A percentile compares a stretch with the other conserved stretches of the same genome.
Evolutionary conservation across 2,888 invertebrate species (phyloP).

Genomic region (Nematopogon swammerdamellus): DNA sequence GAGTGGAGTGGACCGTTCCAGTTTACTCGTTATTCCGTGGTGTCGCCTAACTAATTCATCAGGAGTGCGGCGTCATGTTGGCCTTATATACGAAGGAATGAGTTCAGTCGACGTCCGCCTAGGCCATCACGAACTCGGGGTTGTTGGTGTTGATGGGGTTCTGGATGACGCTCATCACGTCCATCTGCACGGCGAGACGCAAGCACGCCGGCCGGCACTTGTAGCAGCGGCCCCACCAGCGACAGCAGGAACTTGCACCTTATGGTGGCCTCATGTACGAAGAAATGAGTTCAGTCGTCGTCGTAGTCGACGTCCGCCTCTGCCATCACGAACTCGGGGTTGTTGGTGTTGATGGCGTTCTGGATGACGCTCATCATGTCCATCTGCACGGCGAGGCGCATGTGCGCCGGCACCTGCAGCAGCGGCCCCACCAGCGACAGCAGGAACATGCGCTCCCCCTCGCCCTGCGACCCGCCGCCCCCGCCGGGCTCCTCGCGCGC

Average conservation of each 20-base stretch:
- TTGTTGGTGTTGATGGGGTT: slow-evolving; percentile 33
- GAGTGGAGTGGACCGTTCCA: too few relatives aligned
- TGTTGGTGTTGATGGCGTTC: slow-evolving; percentile 26
- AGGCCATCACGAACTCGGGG: too few relatives aligned
- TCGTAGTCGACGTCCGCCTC: not conserved
- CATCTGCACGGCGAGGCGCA: slow-evolving; percentile 36
- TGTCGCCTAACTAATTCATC: too few relatives aligned
- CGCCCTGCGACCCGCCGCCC: too few relatives aligned
- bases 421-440: slow-evolving; percentile 40
- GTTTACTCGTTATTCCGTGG: too few relatives aligned
- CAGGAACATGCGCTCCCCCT: slow-evolving; percentile 33
- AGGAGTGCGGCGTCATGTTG: too few relatives aligned
- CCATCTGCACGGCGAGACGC: slow-evolving; percentile 38
- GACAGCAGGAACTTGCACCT: slow-evolving; percentile 39
- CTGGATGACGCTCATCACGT: slow-evolving; percentile 39
- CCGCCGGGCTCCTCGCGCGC: too few relatives aligned
- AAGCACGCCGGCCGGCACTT: slow-evolving; percentile 30
- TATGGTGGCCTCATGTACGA: too few relatives aligned
- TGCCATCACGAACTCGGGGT: not conserved
- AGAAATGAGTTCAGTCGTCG: not conserved
- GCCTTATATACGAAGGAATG: too few relatives aligned
- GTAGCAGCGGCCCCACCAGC: slow-evolving; percentile 36
- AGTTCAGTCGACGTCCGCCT: too few relatives aligned
- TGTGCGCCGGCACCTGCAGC: slow-evolving; percentile 35
- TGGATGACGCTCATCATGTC: slow-evolving; percentile 42